phyloP scores from a whole-genome alignment of 2,888 invertebrate genomes.

The Drosophila picticornis region DNA sequence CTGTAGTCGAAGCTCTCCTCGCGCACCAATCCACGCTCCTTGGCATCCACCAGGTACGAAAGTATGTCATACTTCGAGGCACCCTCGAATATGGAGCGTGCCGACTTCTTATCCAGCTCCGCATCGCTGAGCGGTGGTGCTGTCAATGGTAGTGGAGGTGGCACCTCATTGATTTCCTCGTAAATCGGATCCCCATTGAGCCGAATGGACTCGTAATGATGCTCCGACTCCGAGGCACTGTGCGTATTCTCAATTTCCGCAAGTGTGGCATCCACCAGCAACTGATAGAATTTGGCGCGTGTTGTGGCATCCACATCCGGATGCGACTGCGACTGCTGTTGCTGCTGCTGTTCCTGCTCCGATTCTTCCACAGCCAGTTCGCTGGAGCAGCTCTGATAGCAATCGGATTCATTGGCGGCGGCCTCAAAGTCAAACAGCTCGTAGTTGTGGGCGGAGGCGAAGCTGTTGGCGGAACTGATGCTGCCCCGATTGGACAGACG shows the following conservation, averaged over 20 bases:
- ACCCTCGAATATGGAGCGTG: constrained; percentile 90
- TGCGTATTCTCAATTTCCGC: constrained; percentile 89
- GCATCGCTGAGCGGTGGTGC: constrained; percentile 91
- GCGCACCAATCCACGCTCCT: constrained; percentile 90
- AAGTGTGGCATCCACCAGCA: constrained; percentile 89
- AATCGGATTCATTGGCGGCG: constrained; percentile 87
- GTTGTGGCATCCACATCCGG: constrained; percentile 88
- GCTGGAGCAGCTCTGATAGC: constrained; percentile 90
- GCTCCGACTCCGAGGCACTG: constrained; percentile 85
- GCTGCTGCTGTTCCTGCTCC: constrained; percentile 82
- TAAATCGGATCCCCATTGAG: constrained; percentile 90
- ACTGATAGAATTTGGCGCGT: constrained; percentile 90
- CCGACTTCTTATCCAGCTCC: constrained; percentile 90
- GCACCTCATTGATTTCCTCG: constrained; percentile 91
- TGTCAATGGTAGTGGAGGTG: constrained; percentile 91
- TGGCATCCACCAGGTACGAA: constrained; percentile 94
- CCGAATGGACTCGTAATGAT: constrained; percentile 91
- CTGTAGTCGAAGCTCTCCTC: constrained; percentile 89
- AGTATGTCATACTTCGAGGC: constrained; percentile 95
- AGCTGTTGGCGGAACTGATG: constrained; percentile 86
- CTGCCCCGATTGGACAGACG: constrained; percentile 86
- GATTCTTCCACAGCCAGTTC: constrained; percentile 88
- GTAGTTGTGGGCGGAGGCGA: constrained; percentile 89
- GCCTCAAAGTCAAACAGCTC: constrained; percentile 90
- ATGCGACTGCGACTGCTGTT: constrained; percentile 1